Evolutionary conservation across 2,888 invertebrate genomes (phyloP).

Genomic region (Tridacna gigas): DNA sequence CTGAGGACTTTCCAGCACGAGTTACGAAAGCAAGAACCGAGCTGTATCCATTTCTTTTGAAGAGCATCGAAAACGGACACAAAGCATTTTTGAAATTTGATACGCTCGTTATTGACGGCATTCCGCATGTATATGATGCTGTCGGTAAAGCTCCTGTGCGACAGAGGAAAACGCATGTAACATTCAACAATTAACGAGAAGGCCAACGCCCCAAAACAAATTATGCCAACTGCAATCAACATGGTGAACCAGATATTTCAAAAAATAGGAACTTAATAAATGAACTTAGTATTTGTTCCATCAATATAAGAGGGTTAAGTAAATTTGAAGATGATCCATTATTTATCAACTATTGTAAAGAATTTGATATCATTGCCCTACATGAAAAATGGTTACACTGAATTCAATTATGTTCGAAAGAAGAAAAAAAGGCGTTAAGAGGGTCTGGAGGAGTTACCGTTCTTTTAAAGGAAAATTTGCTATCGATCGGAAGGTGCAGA

Average conservation of each 20-base stretch:
- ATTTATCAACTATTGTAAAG: not conserved
- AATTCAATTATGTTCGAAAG: not conserved
- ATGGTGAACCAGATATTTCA: not conserved
- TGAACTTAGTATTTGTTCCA: not conserved
- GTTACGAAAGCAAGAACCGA: constrained; percentile 1
- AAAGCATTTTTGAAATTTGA: not conserved
- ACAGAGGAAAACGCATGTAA: not conserved
- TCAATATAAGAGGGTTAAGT: not conserved
- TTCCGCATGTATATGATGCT: not conserved
- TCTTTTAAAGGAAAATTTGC: no score
- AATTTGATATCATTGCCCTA: constrained; percentile 9
- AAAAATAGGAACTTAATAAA: not conserved
- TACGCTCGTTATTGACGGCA: not conserved
- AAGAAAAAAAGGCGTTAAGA: no score
- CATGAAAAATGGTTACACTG: not conserved
- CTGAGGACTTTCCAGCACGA: not conserved
- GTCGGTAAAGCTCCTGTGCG: no score
- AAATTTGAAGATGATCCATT: not conserved
- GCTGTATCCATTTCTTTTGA: constrained; percentile 5
- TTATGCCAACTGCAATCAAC: not conserved
- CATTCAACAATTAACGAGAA: not conserved
- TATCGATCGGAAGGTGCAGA: no score
- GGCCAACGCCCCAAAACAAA: constrained; percentile 1
- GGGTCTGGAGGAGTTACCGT: no score
- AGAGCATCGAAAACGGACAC: no score